Evolutionary conservation across 2,113 vertebrate species (phyloP).

Genomic region (Poeciliopsis turrubarensis): DNA sequence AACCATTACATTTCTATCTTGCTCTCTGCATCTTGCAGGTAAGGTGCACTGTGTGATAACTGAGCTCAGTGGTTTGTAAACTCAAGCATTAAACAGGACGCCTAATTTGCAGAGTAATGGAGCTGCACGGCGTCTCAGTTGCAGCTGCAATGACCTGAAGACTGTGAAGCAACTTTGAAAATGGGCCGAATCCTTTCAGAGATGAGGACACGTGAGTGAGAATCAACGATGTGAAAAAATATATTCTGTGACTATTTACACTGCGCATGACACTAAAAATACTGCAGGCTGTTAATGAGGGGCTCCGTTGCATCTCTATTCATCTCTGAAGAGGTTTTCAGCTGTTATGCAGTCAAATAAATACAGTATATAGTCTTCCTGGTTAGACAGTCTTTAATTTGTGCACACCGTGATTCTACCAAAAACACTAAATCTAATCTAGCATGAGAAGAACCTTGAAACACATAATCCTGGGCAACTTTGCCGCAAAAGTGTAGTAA

Average conservation of each 20-base stretch:
- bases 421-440: constrained; percentile 55
- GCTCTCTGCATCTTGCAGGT: constrained; percentile 8
- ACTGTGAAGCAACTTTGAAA: constrained; percentile 54
- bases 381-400: constrained; percentile 33
- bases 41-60: constrained; percentile 39
- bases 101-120: constrained; percentile 76
- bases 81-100: constrained; percentile 74
- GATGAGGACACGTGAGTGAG: constrained; percentile 26
- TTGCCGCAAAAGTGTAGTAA: constrained; percentile 52
- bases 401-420: constrained; percentile 43
- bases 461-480: constrained; percentile 26
- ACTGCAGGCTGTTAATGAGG: constrained; percentile 53
- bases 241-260: constrained; percentile 35
- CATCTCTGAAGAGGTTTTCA: constrained; percentile 54
- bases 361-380: constrained; percentile 48
- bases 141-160: constrained; percentile 47
- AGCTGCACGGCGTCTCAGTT: constrained; percentile 58
- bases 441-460: constrained; percentile 37
- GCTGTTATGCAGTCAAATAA: constrained; percentile 66
- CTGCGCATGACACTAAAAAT: constrained; percentile 57
- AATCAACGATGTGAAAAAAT: constrained; percentile 37
- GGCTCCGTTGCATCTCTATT: constrained; percentile 24
- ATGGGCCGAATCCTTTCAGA: constrained; percentile 54
- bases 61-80: constrained; percentile 75
- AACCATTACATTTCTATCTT: too few relatives aligned